phyloP scores from a whole-genome alignment of 1,140 invertebrate genomes.

The Solen grandis region DNA sequence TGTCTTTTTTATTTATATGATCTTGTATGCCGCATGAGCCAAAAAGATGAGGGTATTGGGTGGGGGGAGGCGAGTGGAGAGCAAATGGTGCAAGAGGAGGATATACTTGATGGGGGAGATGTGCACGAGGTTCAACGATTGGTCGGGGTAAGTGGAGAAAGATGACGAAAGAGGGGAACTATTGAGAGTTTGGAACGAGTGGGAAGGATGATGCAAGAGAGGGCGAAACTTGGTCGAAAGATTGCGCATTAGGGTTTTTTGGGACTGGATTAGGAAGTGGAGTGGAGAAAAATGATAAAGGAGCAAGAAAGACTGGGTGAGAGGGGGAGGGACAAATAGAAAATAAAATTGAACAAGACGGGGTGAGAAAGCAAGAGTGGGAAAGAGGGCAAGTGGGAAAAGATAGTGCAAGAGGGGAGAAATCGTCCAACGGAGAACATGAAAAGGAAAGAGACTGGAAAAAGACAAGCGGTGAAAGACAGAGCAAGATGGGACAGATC shows the following conservation, averaged over 20 bases:
- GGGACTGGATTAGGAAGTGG: too few species aligned
- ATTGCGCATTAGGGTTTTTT: neutral
- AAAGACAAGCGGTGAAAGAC: neutral
- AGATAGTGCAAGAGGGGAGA: slow-evolving; percentile 3
- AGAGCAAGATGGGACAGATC: slow-evolving; percentile 13
- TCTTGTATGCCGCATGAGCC: too few species aligned
- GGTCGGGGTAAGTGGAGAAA: too few species aligned
- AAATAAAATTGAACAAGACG: neutral
- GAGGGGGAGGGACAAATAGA: neutral
- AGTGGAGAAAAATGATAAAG: too few species aligned
- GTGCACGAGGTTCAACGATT: too few species aligned
- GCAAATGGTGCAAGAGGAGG: too few species aligned
- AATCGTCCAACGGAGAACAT: neutral
- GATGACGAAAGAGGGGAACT: too few species aligned
- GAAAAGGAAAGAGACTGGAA: slow-evolving; percentile 4
- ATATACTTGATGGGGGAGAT: too few species aligned
- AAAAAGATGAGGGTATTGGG: too few species aligned
- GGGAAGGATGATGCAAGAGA: neutral
- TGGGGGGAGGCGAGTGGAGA: too few species aligned
- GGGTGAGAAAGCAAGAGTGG: neutral
- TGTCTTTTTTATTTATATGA: too few species aligned
- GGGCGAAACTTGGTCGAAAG: slow-evolving; percentile 2
- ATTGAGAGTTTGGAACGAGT: too few species aligned
- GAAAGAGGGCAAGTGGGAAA: slow-evolving; percentile 5
- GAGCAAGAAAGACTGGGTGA: neutral